These are phyloP conservation scores for Aphidoletes aphidimyza DNA, from an alignment of 2,888 invertebrate species.

Conservation along the genomic window DNA sequence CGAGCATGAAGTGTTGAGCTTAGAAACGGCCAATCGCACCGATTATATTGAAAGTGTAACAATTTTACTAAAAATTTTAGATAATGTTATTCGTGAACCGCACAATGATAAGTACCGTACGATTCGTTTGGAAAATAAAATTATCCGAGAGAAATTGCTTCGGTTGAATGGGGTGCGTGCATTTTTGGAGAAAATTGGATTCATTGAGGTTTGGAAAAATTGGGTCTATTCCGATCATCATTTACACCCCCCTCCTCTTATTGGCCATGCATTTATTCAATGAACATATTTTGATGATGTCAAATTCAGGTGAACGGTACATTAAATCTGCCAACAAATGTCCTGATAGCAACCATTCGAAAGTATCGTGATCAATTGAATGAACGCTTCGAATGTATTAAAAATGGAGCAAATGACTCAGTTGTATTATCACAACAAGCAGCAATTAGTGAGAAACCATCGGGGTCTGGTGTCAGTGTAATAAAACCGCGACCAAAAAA, in stretches of 20 bases:
- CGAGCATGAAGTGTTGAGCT: not conserved
- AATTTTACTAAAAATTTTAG: conserved; percentile 63
- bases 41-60: conserved; percentile 64
- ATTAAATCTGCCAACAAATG: conserved; percentile 62
- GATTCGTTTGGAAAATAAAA: conserved; percentile 64
- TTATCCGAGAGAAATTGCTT: conserved; percentile 64
- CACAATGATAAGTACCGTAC: conserved; percentile 64
- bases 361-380: conserved; percentile 63
- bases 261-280: not conserved
- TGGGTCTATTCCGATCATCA: not conserved
- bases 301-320: conserved; percentile 58
- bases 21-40: conserved; percentile 61
- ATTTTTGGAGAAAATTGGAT: conserved; percentile 64
- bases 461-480: not conserved
- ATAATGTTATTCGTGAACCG: conserved; percentile 65
- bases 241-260: too few species aligned
- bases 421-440: not conserved
- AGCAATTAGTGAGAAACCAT: not conserved
- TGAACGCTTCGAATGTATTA: conserved; percentile 53
- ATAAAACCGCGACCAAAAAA: conserved; percentile 43
- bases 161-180: conserved; percentile 62
- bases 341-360: conserved; percentile 62
- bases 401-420: not conserved
- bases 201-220: conserved; percentile 57
- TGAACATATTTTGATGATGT: not conserved